A percentile compares a stretch with the other conserved stretches of the same genome.
Evolutionary conservation across 2,797 vertebrate genomes (phyloP).

Genomic region (Smutsia gigantea): DNA sequence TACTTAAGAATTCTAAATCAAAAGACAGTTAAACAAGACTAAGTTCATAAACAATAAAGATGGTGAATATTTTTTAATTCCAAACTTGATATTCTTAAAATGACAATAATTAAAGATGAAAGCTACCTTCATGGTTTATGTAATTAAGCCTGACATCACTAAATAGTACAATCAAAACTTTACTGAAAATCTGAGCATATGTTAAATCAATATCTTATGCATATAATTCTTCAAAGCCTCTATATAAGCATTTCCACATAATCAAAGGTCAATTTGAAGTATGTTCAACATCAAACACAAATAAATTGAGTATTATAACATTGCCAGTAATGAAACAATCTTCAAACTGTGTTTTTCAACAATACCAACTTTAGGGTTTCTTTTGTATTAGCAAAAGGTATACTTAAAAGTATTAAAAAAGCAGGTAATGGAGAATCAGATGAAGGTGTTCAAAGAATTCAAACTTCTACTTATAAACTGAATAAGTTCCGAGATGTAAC

Average conservation of each 20-base stretch:
- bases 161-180: slow-evolving; percentile 91
- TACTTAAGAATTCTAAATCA: slow-evolving; percentile 70
- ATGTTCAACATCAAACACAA: slow-evolving; percentile 39
- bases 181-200: slow-evolving; percentile 87
- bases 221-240: slow-evolving; percentile 74
- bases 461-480: not conserved
- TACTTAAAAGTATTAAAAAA: not conserved
- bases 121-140: slow-evolving; percentile 85
- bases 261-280: slow-evolving; percentile 51
- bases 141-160: slow-evolving; percentile 91
- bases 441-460: not conserved
- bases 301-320: slow-evolving; percentile 18
- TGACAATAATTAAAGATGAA: slow-evolving; percentile 89
- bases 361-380: slow-evolving; percentile 24
- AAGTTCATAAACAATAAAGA: slow-evolving; percentile 82
- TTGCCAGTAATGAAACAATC: slow-evolving; percentile 29
- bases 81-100: slow-evolving; percentile 82
- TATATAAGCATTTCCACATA: slow-evolving; percentile 48
- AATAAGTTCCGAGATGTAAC: not conserved
- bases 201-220: slow-evolving; percentile 88
- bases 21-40: slow-evolving; percentile 79
- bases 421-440: not conserved
- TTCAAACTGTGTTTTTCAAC: slow-evolving; percentile 1
- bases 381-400: slow-evolving; percentile 67
- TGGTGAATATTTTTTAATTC: slow-evolving; percentile 72